phyloP scores from a whole-genome alignment of 2,113 vertebrate genomes.

The Okapia johnstoni region DNA sequence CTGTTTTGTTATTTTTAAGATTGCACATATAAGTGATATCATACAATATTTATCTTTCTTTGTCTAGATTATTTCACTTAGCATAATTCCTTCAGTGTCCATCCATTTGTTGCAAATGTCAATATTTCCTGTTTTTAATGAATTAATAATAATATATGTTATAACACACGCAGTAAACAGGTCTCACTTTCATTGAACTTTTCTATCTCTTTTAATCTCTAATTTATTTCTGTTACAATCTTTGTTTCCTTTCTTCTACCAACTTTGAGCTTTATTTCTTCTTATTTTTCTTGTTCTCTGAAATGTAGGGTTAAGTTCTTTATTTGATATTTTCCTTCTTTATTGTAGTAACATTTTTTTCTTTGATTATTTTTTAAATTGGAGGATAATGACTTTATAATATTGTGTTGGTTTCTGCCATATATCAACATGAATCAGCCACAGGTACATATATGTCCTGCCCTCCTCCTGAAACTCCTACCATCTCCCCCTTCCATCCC shows the following conservation, averaged over 20 bases:
- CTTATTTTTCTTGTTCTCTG: background rate
- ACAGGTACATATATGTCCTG: background rate
- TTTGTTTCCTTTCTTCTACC: background rate
- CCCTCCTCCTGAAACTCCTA: background rate
- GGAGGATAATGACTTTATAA: background rate
- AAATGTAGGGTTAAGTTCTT: background rate
- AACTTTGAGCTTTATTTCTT: background rate
- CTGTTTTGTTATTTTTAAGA: background rate
- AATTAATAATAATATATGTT: background rate
- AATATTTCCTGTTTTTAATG: background rate
- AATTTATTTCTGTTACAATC: background rate
- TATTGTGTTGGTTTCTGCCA: background rate
- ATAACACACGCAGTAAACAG: background rate
- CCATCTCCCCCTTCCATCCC: fast-evolving
- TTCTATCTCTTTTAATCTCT: background rate
- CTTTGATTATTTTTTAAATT: background rate
- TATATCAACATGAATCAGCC: background rate
- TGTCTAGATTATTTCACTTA: background rate
- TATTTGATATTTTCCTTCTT: background rate
- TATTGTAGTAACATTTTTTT: background rate
- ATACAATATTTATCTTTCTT: background rate
- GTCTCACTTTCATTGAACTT: background rate
- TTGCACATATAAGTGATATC: background rate
- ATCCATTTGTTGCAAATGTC: background rate
- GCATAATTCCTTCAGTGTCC: background rate